These are phyloP conservation scores for Oncorhynchus tshawytscha DNA, from an alignment of 2,113 vertebrate species.

Conservation along the genomic window DNA sequence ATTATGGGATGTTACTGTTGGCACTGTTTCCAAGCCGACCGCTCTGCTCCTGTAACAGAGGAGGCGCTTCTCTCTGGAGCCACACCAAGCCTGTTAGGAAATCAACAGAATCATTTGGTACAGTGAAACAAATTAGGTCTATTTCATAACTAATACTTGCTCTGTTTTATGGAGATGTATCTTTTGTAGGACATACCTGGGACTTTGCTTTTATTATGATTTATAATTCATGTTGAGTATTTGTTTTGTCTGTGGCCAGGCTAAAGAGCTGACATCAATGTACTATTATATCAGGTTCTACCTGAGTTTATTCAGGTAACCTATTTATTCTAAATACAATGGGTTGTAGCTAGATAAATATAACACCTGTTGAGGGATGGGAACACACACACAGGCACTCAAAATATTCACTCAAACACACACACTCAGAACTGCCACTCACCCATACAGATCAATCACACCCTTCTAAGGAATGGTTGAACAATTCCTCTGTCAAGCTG, in stretches of 20 bases:
- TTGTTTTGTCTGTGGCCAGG: neutral
- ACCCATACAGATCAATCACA: neutral
- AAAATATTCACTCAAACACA: neutral
- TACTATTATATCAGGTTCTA: neutral
- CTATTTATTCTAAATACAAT: neutral
- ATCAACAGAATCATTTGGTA: neutral
- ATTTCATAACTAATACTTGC: neutral
- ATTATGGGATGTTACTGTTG: conserved; percentile 10
- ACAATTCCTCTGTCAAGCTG: no score
- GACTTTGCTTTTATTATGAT: conserved; percentile 1
- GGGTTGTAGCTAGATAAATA: neutral
- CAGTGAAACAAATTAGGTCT: neutral
- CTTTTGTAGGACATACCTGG: neutral
- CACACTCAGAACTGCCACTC: neutral
- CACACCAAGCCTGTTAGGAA: neutral
- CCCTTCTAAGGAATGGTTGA: neutral
- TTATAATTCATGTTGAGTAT: neutral
- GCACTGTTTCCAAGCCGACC: neutral
- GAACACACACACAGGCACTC: neutral
- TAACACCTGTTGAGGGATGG: neutral
- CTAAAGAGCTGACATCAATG: neutral
- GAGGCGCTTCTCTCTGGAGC: neutral
- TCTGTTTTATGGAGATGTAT: neutral
- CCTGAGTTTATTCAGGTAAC: neutral
- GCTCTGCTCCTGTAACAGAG: neutral